A percentile compares a stretch with the other conserved stretches of the same genome.
Conservation (phyloP, 2,888 invertebrate genomes). For the Catocala fraxini region DNA sequence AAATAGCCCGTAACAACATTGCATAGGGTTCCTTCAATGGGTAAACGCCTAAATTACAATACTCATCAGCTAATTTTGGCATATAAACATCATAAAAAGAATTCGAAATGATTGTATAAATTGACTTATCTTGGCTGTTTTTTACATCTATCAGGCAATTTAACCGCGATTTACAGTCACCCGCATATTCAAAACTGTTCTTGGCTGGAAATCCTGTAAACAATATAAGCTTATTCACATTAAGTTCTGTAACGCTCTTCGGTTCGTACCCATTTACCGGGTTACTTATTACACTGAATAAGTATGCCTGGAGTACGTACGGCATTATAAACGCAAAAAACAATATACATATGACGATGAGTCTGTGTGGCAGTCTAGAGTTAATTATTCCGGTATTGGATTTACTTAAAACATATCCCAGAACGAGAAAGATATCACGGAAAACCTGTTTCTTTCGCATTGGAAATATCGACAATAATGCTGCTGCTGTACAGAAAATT, state of each 20-base stretch:
- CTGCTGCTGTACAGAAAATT: too few relatives aligned
- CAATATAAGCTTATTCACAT: background rate
- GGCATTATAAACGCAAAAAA: constrained; percentile 1
- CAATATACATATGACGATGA: background rate
- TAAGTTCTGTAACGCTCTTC: background rate
- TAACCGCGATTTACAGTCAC: background rate
- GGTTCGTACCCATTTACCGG: constrained; percentile 1
- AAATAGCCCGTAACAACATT: too few relatives aligned
- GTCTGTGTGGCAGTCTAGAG: background rate
- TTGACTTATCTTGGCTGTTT: background rate
- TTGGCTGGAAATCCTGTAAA: background rate
- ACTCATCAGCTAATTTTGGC: background rate
- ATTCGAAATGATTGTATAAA: background rate
- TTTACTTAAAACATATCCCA: constrained; percentile 1
- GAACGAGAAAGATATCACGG: background rate
- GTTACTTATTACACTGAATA: background rate
- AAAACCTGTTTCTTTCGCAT: too few relatives aligned
- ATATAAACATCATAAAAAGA: background rate
- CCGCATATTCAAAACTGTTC: too few relatives aligned
- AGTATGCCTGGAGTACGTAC: background rate
- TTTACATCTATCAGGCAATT: background rate
- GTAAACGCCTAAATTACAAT: background rate
- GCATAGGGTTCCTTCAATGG: background rate
- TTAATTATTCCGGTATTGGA: background rate
- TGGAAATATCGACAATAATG: too few relatives aligned